Evolutionary conservation across 2,888 invertebrate species (phyloP).

Genomic region (Griposia aprilina): DNA sequence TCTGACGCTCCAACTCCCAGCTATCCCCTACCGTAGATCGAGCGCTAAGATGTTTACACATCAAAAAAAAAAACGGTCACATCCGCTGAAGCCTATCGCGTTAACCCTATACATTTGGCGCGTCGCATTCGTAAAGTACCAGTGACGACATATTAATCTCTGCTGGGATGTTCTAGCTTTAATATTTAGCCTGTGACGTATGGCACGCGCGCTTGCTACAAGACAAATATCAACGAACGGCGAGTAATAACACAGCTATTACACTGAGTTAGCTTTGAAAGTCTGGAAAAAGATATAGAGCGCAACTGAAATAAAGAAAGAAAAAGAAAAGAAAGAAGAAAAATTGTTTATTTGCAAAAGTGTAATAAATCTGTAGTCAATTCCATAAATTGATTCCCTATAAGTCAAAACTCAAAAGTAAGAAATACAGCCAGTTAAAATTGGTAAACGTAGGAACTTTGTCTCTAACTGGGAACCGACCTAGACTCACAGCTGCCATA

Average conservation of each 20-base stretch:
- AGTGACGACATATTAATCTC: slow-evolving; percentile 84
- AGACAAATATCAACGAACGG: slow-evolving; percentile 68
- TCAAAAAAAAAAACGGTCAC: no score
- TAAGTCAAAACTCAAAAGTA: no score
- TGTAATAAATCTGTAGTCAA: no score
- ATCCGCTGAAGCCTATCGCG: slow-evolving; percentile 57
- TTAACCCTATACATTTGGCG: slow-evolving; percentile 65
- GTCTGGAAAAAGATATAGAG: slow-evolving; percentile 21
- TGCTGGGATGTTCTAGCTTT: slow-evolving; percentile 73
- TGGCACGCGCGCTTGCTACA: slow-evolving; percentile 62
- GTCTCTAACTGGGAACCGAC: no score
- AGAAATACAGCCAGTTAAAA: no score
- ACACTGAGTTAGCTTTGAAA: slow-evolving; percentile 29
- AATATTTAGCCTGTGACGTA: slow-evolving; percentile 76
- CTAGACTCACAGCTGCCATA: no score
- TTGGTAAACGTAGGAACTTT: no score
- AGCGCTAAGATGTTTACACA: no score
- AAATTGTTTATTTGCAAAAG: neutral
- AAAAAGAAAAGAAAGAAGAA: neutral
- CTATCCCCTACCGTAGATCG: no score
- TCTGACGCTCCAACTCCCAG: no score
- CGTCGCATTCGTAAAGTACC: slow-evolving; percentile 75
- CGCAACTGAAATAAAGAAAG: neutral
- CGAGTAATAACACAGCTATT: slow-evolving; percentile 49
- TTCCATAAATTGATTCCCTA: no score